Evolutionary conservation across 2,113 vertebrate species (phyloP), one percentile per base, ranked within the genome.

Genomic region (Tyto alba): DNA sequence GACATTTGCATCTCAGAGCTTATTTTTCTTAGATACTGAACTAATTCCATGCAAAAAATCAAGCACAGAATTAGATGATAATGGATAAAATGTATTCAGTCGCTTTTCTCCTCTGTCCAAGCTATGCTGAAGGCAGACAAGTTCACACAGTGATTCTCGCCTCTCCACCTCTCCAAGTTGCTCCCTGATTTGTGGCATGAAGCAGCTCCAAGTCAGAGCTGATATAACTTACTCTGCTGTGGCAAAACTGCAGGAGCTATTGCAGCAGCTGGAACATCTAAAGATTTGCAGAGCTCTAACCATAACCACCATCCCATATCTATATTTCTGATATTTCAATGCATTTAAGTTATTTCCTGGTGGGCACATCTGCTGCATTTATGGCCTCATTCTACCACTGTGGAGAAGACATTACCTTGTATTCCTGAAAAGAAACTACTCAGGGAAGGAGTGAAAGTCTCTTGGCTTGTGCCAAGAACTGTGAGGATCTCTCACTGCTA

Each of bases 331-430:
- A 2, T 81, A 55, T 71, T 89, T 74, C 77, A n/a, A 18, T 41
- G 64, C 77, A 71, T 1, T 84, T 43, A 66, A 40, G 25, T 57
- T 67, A 41, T 29, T 81, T 93, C 77, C 43, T 55, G 69, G 62
- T 85, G 81, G 81, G 88, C 47, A 68, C 92, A 94, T 89, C 92
- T 93, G 95, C 85, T 85, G 57, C 85, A 75, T 90, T 93, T 93
- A 67, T 8, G 11, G 52, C 29, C 69, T 89, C 77, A 7, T 67
- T 93, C 60, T 67, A n/a, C 60, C 32, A 8, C 81, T 0, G 4
- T 21, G 36, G 81, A 91, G 92, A 88, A 82, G 64, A 67, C 26
- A 50, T 27, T 38, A 34, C 25, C 12, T 55, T 5, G 2, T 26
- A 53, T 32, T 89, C 29, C 55, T 38, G 64, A 90, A 47, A 30